Conservation (phyloP, 2,113 vertebrate species). For the Leucoraja erinaceus region DNA sequence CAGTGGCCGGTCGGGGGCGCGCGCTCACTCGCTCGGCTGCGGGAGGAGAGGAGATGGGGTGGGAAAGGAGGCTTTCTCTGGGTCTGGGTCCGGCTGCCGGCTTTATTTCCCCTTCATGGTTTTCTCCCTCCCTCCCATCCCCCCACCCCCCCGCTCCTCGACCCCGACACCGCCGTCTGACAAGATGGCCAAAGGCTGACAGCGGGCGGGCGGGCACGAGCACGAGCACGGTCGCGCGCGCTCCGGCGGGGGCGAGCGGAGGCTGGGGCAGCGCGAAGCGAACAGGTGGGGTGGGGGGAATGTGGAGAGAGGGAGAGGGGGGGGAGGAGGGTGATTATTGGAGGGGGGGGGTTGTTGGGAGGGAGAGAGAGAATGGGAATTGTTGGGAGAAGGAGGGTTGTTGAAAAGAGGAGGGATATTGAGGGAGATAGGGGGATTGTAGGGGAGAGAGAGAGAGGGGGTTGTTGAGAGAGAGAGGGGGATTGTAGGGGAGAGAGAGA, state of each 20-base stretch:
- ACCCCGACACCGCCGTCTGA: not conserved
- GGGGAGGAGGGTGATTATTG: too few species aligned
- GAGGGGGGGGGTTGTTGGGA: too few species aligned
- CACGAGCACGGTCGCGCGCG: constrained; percentile 41
- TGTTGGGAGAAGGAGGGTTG: accelerated
- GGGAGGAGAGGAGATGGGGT: too few species aligned
- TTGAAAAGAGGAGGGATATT: not conserved
- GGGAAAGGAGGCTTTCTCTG: too few species aligned
- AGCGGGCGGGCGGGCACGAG: not conserved
- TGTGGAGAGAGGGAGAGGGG: too few species aligned
- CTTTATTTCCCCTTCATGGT: constrained; percentile 40
- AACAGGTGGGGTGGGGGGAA: constrained; percentile 25
- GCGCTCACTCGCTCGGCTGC: not conserved
- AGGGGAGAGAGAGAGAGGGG: too few species aligned
- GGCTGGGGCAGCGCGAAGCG: constrained; percentile 44
- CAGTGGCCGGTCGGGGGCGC: too few species aligned
- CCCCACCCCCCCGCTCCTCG: constrained; percentile 31
- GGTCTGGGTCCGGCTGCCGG: not conserved
- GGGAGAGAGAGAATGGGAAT: too few species aligned
- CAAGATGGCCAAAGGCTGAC: constrained; percentile 11
- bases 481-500: not conserved
- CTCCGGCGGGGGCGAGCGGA: constrained; percentile 45
- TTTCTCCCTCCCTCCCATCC: too few species aligned
- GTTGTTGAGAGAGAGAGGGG: not conserved
- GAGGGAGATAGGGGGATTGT: too few species aligned